Evolutionary conservation across 1,140 invertebrate species (phyloP).

Genomic region (Drosophila chauvacae): DNA sequence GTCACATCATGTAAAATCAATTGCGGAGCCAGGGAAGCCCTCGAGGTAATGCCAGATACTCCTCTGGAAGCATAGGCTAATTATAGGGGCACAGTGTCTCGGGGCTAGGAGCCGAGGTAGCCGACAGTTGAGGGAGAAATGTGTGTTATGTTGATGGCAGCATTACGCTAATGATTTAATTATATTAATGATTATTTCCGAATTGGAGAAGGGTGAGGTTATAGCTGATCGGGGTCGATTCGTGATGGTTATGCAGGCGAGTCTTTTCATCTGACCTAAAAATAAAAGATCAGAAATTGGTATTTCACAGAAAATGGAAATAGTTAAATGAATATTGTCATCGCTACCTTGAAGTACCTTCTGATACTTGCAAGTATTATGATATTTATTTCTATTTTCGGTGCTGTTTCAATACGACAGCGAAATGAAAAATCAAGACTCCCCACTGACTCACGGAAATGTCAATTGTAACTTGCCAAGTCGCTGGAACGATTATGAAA

Average conservation of each 20-base stretch:
- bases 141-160: slow-evolving; percentile 37
- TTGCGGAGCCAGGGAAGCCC: slow-evolving; percentile 35
- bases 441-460: slow-evolving; percentile 25
- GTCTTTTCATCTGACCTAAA: neutral
- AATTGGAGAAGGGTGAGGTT: slow-evolving; percentile 13
- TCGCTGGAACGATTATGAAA: slow-evolving; percentile 46
- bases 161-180: slow-evolving; percentile 74
- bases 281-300: neutral
- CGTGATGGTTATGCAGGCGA: slow-evolving; percentile 1
- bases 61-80: slow-evolving; percentile 58
- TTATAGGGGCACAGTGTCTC: slow-evolving; percentile 62
- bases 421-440: slow-evolving; percentile 11
- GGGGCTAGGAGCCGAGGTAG: slow-evolving; percentile 25
- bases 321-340: too few species aligned
- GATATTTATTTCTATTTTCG: slow-evolving; percentile 12
- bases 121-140: slow-evolving; percentile 35
- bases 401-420: slow-evolving; percentile 23
- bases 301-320: neutral
- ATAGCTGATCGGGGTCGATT: slow-evolving; percentile 8
- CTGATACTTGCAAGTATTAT: slow-evolving; percentile 5
- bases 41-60: slow-evolving; percentile 45
- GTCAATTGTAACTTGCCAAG: slow-evolving; percentile 46
- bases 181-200: slow-evolving; percentile 68
- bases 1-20: slow-evolving; percentile 63
- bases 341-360: neutral